phyloP scores from a whole-genome alignment of 2,113 vertebrate species.

The Rhinoderma darwinii region DNA sequence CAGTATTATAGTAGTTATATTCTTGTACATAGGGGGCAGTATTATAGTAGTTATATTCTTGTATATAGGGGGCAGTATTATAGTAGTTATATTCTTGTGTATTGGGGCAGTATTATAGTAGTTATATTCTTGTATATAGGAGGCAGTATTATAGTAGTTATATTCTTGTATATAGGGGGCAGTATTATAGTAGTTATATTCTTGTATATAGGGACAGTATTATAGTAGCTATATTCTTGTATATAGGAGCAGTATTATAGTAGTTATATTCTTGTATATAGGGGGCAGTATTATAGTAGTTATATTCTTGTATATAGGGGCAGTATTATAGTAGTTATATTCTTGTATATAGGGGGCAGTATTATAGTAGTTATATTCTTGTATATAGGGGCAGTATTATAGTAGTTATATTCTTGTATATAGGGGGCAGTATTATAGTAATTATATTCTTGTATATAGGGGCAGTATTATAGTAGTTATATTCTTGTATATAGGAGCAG shows the following conservation, averaged over 20 bases:
- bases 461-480: background rate
- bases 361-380: constrained; percentile 1
- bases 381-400: background rate
- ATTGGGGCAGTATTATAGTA: background rate
- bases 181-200: background rate
- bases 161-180: background rate
- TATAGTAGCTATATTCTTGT: background rate
- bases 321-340: constrained; percentile 5
- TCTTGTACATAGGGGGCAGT: background rate
- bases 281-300: constrained; percentile 1
- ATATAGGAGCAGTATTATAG: background rate
- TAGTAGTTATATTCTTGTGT: background rate
- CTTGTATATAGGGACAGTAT: background rate
- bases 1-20: constrained; percentile 1
- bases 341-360: background rate
- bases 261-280: background rate
- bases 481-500: background rate
- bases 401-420: background rate
- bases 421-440: constrained; percentile 5
- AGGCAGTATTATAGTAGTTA: constrained; percentile 2
- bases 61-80: background rate
- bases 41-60: constrained; percentile 1
- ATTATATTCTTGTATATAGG: background rate
- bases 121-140: background rate
- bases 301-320: background rate